Conservation (phyloP, 2,888 invertebrate species). For the Drosophila nr. perissopoda region DNA sequence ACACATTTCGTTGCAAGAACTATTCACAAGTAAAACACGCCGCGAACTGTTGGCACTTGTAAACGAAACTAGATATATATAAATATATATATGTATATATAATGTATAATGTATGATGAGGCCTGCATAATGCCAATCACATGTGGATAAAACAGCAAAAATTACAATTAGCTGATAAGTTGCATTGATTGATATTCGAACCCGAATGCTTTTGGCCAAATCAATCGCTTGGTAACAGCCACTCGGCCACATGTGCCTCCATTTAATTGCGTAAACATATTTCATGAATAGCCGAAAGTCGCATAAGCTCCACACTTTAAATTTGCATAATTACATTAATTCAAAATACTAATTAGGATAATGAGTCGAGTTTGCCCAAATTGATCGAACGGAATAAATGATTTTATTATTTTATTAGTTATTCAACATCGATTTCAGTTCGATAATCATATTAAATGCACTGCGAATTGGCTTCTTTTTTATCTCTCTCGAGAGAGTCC, state of each 20-base stretch:
- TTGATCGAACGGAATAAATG: background rate
- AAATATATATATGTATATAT: background rate
- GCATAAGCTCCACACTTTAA: background rate
- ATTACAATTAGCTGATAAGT: conserved; percentile 49
- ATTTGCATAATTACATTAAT: background rate
- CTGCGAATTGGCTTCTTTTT: fast-evolving
- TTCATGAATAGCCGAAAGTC: background rate
- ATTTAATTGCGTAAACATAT: background rate
- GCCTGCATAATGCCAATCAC: conserved; percentile 10
- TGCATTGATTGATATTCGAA: conserved; percentile 56
- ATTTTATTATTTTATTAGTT: background rate
- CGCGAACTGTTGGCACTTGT: conserved; percentile 29
- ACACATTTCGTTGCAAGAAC: conserved; percentile 60
- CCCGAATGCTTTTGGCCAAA: background rate
- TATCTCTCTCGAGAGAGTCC: no score
- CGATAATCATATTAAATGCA: background rate
- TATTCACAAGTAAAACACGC: conserved; percentile 16
- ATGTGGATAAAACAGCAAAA: conserved; percentile 12
- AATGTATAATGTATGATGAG: background rate
- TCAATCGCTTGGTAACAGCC: conserved; percentile 13
- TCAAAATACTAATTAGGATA: background rate
- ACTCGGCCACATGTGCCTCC: background rate
- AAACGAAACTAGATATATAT: conserved; percentile 6
- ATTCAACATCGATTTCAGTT: background rate
- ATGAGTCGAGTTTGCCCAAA: background rate